phyloP scores from a whole-genome alignment of 2,888 invertebrate species.

The Fragum fragum region DNA sequence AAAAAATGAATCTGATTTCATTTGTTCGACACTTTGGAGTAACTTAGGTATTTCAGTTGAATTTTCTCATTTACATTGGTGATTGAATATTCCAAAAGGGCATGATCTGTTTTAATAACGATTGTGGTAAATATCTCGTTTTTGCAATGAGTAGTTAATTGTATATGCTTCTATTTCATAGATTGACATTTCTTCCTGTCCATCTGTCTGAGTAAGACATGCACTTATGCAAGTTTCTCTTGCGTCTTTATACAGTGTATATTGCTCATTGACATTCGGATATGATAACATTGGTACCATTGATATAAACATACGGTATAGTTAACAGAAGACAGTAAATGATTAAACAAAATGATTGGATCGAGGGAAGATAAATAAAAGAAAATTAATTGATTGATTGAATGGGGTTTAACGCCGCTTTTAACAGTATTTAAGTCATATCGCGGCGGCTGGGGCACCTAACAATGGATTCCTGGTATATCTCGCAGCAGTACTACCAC shows the following conservation, averaged over 20 bases:
- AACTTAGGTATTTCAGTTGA: background rate
- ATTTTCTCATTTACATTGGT: constrained; percentile 54
- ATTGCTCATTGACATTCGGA: constrained; percentile 42
- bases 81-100: background rate
- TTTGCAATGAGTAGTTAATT: constrained; percentile 34
- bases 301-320: too few relatives aligned
- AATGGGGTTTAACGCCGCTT: too few relatives aligned
- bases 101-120: constrained; percentile 9
- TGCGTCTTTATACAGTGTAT: constrained; percentile 50
- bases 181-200: constrained; percentile 33
- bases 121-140: constrained; percentile 44
- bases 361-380: too few relatives aligned
- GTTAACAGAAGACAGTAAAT: too few relatives aligned
- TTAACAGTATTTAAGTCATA: too few relatives aligned
- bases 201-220: constrained; percentile 33
- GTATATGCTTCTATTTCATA: constrained; percentile 41
- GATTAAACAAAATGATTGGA: too few relatives aligned
- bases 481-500: too few relatives aligned
- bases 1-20: background rate
- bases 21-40: background rate
- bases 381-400: too few relatives aligned
- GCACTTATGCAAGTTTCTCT: constrained; percentile 19
- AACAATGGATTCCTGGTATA: too few relatives aligned
- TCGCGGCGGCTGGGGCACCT: too few relatives aligned
- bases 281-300: constrained; percentile 45